These are phyloP conservation scores for Lophotis ruficrista DNA, from an alignment of 2,113 vertebrate genomes.

Conservation along the genomic window DNA sequence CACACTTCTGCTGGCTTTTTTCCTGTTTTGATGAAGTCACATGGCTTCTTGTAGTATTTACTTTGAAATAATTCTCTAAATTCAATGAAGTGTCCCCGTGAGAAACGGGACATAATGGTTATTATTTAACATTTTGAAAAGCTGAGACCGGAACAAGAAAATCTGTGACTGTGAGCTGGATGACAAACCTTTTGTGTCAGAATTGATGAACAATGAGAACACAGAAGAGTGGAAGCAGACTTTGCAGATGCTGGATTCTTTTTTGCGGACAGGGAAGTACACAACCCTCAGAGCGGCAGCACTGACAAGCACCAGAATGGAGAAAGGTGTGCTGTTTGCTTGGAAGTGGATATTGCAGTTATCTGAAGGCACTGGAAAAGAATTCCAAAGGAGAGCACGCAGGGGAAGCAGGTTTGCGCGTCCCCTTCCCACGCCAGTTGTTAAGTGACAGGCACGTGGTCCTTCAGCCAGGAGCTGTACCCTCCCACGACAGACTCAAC, in stretches of 20 bases:
- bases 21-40: background rate
- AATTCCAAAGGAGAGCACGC: background rate
- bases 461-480: background rate
- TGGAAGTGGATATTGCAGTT: background rate
- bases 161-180: background rate
- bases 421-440: background rate
- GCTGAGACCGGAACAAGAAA: background rate
- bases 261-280: background rate
- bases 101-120: background rate
- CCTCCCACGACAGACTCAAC: background rate
- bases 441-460: background rate
- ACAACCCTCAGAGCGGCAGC: background rate
- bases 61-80: background rate
- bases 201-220: rapidly evolving
- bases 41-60: background rate
- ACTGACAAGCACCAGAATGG: background rate
- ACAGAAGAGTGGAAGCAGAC: background rate
- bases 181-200: background rate
- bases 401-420: background rate
- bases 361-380: background rate
- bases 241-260: background rate
- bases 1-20: background rate
- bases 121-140: background rate
- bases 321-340: background rate
- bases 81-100: background rate